These are phyloP conservation scores for Nixonia krombeini DNA, from an alignment of 1,140 invertebrate species.

Conservation along the genomic window DNA sequence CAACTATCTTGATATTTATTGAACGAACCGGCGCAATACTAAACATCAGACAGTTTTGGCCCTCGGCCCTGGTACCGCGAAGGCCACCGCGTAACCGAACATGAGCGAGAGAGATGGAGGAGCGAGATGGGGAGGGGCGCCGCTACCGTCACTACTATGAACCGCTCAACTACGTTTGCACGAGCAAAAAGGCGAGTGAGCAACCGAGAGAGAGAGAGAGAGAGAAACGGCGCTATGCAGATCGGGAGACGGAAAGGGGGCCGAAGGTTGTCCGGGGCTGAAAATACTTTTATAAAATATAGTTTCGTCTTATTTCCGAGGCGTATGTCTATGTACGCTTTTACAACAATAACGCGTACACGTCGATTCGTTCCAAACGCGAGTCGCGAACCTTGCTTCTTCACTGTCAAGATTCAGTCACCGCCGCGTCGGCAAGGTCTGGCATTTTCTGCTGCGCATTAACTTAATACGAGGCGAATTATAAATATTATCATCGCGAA, in stretches of 20 bases:
- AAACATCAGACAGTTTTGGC: conserved; percentile 57
- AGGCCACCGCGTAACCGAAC: conserved; percentile 55
- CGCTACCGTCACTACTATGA: conserved; percentile 21
- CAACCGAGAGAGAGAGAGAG: conserved; percentile 22
- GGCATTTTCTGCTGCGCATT: too few relatives aligned
- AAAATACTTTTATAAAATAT: conserved; percentile 68
- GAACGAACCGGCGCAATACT: conserved; percentile 38
- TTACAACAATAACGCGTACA: conserved; percentile 33
- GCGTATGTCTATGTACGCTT: conserved; percentile 35
- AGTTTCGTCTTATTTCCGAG: conserved; percentile 53
- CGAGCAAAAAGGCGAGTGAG: conserved; percentile 36
- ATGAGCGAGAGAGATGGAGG: conserved; percentile 28
- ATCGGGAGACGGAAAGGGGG: conserved; percentile 11
- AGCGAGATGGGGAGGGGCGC: conserved; percentile 25
- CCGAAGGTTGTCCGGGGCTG: conserved; percentile 67
- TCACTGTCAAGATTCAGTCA: conserved; percentile 47
- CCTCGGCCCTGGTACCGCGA: conserved; percentile 59
- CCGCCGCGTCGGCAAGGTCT: too few relatives aligned
- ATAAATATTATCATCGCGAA: too few relatives aligned
- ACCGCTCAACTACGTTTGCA: conserved; percentile 51
- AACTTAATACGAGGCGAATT: too few relatives aligned
- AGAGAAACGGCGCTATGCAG: neutral
- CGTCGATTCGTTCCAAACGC: too few relatives aligned
- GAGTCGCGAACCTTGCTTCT: conserved; percentile 38
- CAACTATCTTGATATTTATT: conserved; percentile 46